These are phyloP conservation scores for Tetraodon nigroviridis DNA, from an alignment of 2,113 vertebrate genomes.

Conservation along the genomic window DNA sequence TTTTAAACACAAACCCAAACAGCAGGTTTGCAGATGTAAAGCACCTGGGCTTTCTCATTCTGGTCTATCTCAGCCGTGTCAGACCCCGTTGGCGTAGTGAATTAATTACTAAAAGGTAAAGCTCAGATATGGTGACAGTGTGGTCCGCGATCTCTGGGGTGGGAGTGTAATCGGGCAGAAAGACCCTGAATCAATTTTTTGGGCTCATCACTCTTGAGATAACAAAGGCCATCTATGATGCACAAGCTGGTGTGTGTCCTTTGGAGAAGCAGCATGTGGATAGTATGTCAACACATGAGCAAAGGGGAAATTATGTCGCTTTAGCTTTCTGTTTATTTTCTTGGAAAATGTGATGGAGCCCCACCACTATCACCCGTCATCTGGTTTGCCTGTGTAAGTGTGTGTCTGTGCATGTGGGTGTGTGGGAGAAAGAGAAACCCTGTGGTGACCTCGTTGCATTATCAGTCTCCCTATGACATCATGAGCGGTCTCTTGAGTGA, in stretches of 20 bases:
- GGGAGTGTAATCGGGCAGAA: constrained; percentile 19
- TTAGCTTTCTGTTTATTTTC: constrained; percentile 39
- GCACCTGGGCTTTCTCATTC: background rate
- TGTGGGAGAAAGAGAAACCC: background rate
- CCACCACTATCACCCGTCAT: constrained; percentile 6
- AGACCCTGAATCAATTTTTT: constrained; percentile 4
- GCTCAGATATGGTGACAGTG: background rate
- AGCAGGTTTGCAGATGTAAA: background rate
- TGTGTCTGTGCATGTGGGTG: background rate
- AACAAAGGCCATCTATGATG: constrained; percentile 11
- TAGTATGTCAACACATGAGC: background rate
- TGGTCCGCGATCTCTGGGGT: constrained; percentile 1
- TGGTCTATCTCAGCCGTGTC: background rate
- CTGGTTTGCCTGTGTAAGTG: background rate
- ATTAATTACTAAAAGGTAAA: constrained; percentile 2
- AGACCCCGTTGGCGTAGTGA: background rate
- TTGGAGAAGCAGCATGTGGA: background rate
- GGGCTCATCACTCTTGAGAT: background rate
- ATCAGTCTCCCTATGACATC: constrained; percentile 35
- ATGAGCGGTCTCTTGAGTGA: constrained; percentile 30
- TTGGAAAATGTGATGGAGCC: constrained; percentile 12
- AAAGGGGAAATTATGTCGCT: constrained; percentile 38
- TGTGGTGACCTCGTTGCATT: constrained; percentile 26
- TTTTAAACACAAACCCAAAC: constrained; percentile 11
- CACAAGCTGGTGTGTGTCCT: constrained; percentile 32